Evolutionary conservation across 2,888 invertebrate genomes (phyloP), one percentile per base, ranked within the genome.

Genomic region (Athripsodes cinereus): DNA sequence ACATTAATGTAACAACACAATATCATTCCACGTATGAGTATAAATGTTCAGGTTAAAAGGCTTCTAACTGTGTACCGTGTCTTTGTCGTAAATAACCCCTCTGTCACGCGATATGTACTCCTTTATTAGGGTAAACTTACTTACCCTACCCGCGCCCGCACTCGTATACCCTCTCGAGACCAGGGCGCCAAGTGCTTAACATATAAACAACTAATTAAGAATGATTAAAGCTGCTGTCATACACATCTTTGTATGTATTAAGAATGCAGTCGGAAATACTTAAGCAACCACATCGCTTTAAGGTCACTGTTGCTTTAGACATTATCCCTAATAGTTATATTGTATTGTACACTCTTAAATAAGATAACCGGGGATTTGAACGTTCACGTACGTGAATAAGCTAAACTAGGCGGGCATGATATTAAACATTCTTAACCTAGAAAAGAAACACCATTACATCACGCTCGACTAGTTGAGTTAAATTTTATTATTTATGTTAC

Each of bases 61-160:
- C 13, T 40, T 40, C 16, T 3, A 16, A 40, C 16, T 40, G 40
- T 40, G 13, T 16, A 3, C 40, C 40, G 5, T 40, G 40, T 40
- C 40, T 40, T 40, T 40, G 40, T 40, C 40, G 13, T 40, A 40
- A 40, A 40, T 40, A 40, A 40, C 40, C 40, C 40, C 40, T 40
- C 40, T 40, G 40, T 40, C 40, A 40, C 40, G 40, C 40, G 40
- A 40, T 40, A 40, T 16, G 40, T 26, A 26, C 26, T 10, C 26
- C 26, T 26, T 26, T 26, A 26, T 26, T 26, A 26, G 40, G 40
- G 40, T 40, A n/a, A 16, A 13, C 40, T 13, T 13, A 16, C 16
- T 13, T 13, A 2, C 2, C 40, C 40, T 13, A 6, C 26, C 26
- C 26, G n/a, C n/a, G n/a, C n/a, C n/a, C n/a, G n/a, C n/a, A n/a